Evolutionary conservation across 1,140 invertebrate genomes (phyloP), one percentile per base, ranked within the genome.

Genomic region (Drosophila rhopaloa): DNA sequence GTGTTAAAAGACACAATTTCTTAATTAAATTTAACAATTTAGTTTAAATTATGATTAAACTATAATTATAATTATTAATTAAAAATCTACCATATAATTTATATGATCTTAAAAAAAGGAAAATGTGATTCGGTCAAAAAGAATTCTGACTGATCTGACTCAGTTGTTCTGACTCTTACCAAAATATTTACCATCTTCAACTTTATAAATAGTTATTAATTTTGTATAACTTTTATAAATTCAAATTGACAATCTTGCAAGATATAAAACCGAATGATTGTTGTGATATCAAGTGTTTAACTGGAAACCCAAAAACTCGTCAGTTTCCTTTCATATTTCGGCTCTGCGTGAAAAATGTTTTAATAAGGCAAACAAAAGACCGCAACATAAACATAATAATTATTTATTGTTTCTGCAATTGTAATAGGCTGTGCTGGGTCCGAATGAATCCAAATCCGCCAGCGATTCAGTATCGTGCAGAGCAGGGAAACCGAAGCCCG

Each of bases 321-420:
- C 29, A 37, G 29, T 63, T 61, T 40, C 40, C 16, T 35, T 27
- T 27, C 55, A 61, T 29, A 63, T 67, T 66, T 27, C 3, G 46
- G 14, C 65, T 35, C 65, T 68, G 60, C 60, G 65, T 68, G 65
- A 68, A 68, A 68, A 68, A 68, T 68, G 67, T 71, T 71, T 70
- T 71, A 71, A 71, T 58, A 71, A 71, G 29, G 43, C 67, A 71
- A 71, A 71, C 67, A 67, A 67, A 70, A 55, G 63, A 58, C 65
- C 53, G 65, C 67, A 71, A 58, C 66, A 71, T 71, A 71, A 71
- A 71, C 67, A 71, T 71, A 71, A 71, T 71, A 71, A 71, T 71
- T 71, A 71, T 71, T 71, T 71, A 71, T 71, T 71, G 67, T 71
- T 71, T 71, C 51, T 71, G 65, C 67, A 71, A 71, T 71, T 71